These are phyloP conservation scores for Cynopterus sphinx DNA, from an alignment of 2,797 vertebrate genomes.

Conservation along the genomic window DNA sequence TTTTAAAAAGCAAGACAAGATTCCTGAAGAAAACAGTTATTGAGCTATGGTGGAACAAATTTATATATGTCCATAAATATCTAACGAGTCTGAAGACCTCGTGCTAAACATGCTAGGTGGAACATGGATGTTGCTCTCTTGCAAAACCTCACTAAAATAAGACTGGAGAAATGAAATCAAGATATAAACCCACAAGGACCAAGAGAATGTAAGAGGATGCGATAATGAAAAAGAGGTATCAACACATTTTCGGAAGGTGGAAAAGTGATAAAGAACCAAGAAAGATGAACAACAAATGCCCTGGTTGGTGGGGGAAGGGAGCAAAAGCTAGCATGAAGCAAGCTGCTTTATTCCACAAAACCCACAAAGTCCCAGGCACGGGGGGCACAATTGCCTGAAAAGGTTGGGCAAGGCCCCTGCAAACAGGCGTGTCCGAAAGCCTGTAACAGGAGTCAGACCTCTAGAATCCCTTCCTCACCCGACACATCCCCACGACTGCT, in stretches of 20 bases:
- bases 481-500: background rate
- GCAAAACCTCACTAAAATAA: background rate
- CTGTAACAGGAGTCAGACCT: background rate
- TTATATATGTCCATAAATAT: background rate
- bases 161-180: background rate
- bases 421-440: background rate
- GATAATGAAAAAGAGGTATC: background rate
- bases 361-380: background rate
- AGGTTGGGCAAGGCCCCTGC: background rate
- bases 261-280: background rate
- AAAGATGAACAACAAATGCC: background rate
- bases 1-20: background rate
- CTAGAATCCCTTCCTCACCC: background rate
- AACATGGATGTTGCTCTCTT: background rate
- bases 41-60: background rate
- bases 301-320: fast-evolving
- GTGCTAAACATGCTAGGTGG: background rate
- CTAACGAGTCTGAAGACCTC: background rate
- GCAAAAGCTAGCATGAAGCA: background rate
- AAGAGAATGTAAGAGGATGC: background rate
- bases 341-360: background rate
- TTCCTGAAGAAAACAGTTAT: background rate
- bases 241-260: background rate
- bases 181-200: background rate
- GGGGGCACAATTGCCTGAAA: no score